Evolutionary conservation across 2,888 invertebrate species (phyloP).

Genomic region (Eumacrocentrus americanus): DNA sequence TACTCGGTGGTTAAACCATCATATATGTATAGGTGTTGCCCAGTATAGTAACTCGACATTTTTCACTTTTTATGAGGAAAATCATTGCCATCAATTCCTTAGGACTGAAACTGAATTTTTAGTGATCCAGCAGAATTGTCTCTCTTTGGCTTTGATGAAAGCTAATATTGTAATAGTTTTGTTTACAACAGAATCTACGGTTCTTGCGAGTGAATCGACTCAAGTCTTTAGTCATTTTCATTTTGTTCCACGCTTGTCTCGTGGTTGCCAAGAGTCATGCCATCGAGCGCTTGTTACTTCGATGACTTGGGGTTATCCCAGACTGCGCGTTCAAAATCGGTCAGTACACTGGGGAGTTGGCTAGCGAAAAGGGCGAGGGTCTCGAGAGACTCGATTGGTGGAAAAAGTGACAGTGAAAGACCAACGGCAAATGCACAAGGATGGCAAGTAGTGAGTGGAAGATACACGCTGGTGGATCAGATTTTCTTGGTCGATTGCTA

Average conservation of each 20-base stretch:
- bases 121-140: background rate
- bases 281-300: background rate
- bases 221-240: background rate
- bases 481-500: too few species aligned
- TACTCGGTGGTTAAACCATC: too few species aligned
- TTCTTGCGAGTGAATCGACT: too few species aligned
- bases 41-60: too few species aligned
- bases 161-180: too few species aligned
- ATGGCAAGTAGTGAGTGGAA: slow-evolving; percentile 9
- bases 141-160: too few species aligned
- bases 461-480: too few species aligned
- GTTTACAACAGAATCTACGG: too few species aligned
- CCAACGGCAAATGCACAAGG: slow-evolving; percentile 10
- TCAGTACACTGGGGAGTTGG: slow-evolving; percentile 15
- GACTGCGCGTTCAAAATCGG: background rate
- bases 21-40: too few species aligned
- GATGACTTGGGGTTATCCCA: background rate
- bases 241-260: background rate
- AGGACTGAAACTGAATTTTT: too few species aligned
- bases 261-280: background rate
- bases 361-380: slow-evolving; percentile 8
- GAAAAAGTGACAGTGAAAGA: slow-evolving; percentile 8
- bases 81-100: too few species aligned
- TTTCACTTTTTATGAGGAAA: too few species aligned
- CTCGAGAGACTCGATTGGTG: background rate